Base-by-base conservation (phyloP, 2,888 invertebrate genomes). In the Aspidiotus rigidus region DNA sequence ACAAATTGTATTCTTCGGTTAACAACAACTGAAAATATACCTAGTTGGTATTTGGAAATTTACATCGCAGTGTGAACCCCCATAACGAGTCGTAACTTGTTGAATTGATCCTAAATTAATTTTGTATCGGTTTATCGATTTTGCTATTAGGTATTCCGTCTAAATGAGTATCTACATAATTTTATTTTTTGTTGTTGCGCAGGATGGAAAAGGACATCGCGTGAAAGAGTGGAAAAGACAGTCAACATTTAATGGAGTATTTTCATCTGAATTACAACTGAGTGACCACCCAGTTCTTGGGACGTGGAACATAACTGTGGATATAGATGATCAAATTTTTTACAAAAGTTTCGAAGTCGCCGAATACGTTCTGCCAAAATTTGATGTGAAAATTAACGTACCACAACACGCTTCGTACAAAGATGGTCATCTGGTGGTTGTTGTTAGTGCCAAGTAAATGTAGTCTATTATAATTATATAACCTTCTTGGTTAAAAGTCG, bases 341-440 rank as follows among this genome's bases (percentile, higher is more conserved):
- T 83, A 85, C 70, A 88, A 89, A 76, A 82, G 82, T 10, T 84
- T 93, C 72, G 84, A 89, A 77, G 90, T 96, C 7, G 92, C 93
- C 8, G 91, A 93, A 79, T 94, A 93, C 75, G 89, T 97, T 69
- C 79, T 93, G 73, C 98, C 98, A 0, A 95, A 95, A 77, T 98
- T 95, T 79, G 87, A 94, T 76, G 90, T 97, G 71, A 84, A 84
- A 42, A 85, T 97, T 71, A 86, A 89, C 73, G 84, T 93, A 44
- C 89, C 91, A 0, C 84, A 88, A 67, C 91, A 92, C 78, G 84
- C 88, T 7, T 87, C 93, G 1, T 88, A 90, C 77, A 85, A 85
- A 73, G 91, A 93, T 66, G 87, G 86, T 59, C 84, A 86, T 72
- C 83, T 96, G 62, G 83, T 83, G 17, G 89, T 89, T 39, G 88